Evolutionary conservation across 2,888 invertebrate species (phyloP), one percentile per base, ranked within the genome.

Genomic region (Petrolisthes cinctipes): DNA sequence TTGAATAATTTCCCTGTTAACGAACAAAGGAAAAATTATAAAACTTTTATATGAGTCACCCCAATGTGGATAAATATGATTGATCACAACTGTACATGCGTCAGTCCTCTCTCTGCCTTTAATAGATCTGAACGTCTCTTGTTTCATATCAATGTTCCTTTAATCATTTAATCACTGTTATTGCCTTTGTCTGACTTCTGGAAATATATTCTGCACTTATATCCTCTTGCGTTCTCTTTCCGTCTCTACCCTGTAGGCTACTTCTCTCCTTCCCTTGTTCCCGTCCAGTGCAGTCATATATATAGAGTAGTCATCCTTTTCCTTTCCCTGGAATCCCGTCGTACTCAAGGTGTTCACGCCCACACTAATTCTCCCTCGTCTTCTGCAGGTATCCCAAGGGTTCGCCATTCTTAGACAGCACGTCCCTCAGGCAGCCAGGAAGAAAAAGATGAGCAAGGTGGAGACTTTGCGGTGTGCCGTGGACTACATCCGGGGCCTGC

Each of bases 391-490:
- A 92, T 97, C 97, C 94, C 97, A 97, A 93, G 98, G 97, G 91
- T 98, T 97, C 93, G 96, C 97, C 37, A 96, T 96, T 80, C 94
- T 98, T 20, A 94, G 97, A 56, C 96, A 97, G 92, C 97, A 97
- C 92, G 96, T 98, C 91, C 98, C 97, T 0, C 91, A 95, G 14
- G 90, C 92, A 14, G 91, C 91, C 57, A 91, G 92, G 75, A 91
- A 91, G 88, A 92, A 92, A 91, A 92, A 92, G 88, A 91, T 92
- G 91, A 92, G 92, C 91, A 92, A 92, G 89, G 92, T 92, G 88
- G 98, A 98, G 92, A 98, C 98, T 0, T 94, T 98, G 73, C 94
- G 96, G 91, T 94, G 97, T 92, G 98, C 98, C 4, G 97, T 98
- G 66, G 97, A 97, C 93, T 98, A 98, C 92, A 98, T 98, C 91